A percentile compares a stretch with the other conserved stretches of the same genome.
Evolutionary conservation across 2,113 vertebrate genomes (phyloP).

Genomic region (Pterocles orientalis): DNA sequence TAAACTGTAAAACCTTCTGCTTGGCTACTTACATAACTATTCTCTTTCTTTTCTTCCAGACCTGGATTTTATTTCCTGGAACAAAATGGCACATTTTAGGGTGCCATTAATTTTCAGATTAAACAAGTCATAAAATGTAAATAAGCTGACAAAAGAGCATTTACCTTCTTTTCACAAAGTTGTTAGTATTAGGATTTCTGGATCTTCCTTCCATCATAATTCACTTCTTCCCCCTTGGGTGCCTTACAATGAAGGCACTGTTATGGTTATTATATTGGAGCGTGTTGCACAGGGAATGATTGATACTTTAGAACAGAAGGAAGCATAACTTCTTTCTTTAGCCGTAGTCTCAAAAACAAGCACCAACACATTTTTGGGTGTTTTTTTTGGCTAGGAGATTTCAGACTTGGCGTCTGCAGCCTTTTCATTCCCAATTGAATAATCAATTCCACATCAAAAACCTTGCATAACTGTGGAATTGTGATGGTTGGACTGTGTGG

Average conservation of each 20-base stretch:
- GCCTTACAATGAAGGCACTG: conserved; percentile 54
- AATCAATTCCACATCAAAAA: neutral
- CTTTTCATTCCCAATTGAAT: neutral
- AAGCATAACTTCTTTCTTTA: conserved; percentile 32
- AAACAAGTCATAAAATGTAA: conserved; percentile 58
- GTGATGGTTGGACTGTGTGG: neutral
- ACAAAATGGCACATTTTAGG: conserved; percentile 26
- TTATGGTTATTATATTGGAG: conserved; percentile 8
- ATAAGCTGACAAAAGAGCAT: conserved; percentile 63
- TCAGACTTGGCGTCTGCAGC: neutral
- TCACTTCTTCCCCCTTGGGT: conserved; percentile 54
- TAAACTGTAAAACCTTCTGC: neutral
- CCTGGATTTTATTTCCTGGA: conserved; percentile 54
- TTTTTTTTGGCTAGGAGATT: neutral
- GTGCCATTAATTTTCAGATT: conserved; percentile 53
- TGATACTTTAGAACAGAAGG: conserved; percentile 41
- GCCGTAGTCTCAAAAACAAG: neutral
- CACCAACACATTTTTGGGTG: conserved; percentile 5
- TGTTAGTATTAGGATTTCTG: conserved; percentile 59
- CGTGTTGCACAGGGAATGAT: neutral
- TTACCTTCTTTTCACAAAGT: conserved; percentile 43
- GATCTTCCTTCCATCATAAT: conserved; percentile 49
- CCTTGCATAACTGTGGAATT: neutral
- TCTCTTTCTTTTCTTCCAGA: neutral
- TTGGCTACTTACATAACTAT: neutral